phyloP scores from a whole-genome alignment of 92 coral and sea anemone genomes.

The Porites divaricata region DNA sequence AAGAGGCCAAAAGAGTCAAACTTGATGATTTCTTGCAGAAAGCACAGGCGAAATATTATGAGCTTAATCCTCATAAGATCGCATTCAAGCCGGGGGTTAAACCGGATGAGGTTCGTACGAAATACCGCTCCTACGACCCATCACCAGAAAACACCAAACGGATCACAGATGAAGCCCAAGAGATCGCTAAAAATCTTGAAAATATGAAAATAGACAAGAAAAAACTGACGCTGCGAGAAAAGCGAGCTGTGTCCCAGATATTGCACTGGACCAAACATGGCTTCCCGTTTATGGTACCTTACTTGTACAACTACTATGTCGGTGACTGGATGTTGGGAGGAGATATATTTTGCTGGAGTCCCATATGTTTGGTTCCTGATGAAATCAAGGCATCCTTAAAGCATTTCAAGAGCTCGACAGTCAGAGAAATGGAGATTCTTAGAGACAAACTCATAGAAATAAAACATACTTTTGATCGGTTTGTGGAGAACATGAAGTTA shows the following conservation, averaged over 20 bases:
- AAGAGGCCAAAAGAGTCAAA: slow-evolving; percentile 67
- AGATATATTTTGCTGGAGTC: slow-evolving; percentile 61
- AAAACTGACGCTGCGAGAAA: slow-evolving; percentile 58
- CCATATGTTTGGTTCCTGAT: slow-evolving; percentile 25
- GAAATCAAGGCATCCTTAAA: slow-evolving; percentile 22
- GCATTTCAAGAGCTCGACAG: slow-evolving; percentile 64
- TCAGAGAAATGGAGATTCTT: slow-evolving; percentile 61
- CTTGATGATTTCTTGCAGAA: slow-evolving; percentile 63
- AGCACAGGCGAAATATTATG: slow-evolving; percentile 61
- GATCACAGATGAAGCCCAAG: slow-evolving; percentile 52
- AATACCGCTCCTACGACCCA: slow-evolving; percentile 59
- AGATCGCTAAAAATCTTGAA: slow-evolving; percentile 44
- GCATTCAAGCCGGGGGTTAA: slow-evolving; percentile 56
- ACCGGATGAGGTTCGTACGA: slow-evolving; percentile 43
- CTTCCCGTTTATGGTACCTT: slow-evolving; percentile 68
- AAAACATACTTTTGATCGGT: slow-evolving; percentile 50
- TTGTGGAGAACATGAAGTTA: slow-evolving; percentile 52
- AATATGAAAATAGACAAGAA: slow-evolving; percentile 35
- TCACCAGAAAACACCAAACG: slow-evolving; percentile 50
- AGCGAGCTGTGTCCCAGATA: slow-evolving; percentile 53
- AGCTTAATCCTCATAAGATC: slow-evolving; percentile 68
- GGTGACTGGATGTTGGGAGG: slow-evolving; percentile 79
- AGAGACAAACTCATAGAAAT: slow-evolving; percentile 52
- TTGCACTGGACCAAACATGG: slow-evolving; percentile 63
- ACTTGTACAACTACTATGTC: slow-evolving; percentile 61